Evolutionary conservation across 2,888 invertebrate species (phyloP), one percentile per base, ranked within the genome.

Genomic region (Caenorhabditis virilis): DNA sequence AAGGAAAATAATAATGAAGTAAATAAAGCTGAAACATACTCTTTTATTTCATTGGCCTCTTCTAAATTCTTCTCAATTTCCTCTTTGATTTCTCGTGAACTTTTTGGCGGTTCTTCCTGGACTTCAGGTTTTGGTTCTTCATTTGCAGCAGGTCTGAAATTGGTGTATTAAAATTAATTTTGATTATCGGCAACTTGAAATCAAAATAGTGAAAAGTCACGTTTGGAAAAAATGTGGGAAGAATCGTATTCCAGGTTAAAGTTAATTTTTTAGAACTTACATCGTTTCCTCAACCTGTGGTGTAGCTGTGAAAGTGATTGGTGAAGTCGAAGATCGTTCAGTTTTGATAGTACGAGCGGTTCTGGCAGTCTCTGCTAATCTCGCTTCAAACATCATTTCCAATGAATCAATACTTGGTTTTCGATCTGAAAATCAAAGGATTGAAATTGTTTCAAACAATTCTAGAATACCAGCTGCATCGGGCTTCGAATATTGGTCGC

Each of bases 401-500:
- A 72, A 26, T 5, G 72, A 72, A 33, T 66, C 65, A 1, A 68
- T 49, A 33, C 65, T 68, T 3, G 51, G 41, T 42, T 67, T 61
- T 46, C 72, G 41, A 26, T 58, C 67, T 69, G 46, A 35, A 50
- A 46, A 30, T 15, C 23, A 47, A 2, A 33, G 4, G 6, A 9
- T 30, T 30, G 30, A 30, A 30, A 30, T 30, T 1, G n/a, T n/a
- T 30, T 33, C 5, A 20, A 26, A 18, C 18, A 9, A 9, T 6
- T 9, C 13, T 30, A 13, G 13, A 9, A 9, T 27, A 64, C 58
- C 58, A 41, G 35, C 50, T 41, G 41, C 30, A 47, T 60, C 60
- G 39, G 64, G 51, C 53, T 66, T 66, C 5, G 72, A 60, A 49
- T 76, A 79, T 61, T 79, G 78, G 23, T 69, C 58, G 18, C 80